Percentiles rank a stretch among this genome's conserved stretches.
phyloP scores from a whole-genome alignment of 1,140 invertebrate species.

The Harpegnathos saltator region DNA sequence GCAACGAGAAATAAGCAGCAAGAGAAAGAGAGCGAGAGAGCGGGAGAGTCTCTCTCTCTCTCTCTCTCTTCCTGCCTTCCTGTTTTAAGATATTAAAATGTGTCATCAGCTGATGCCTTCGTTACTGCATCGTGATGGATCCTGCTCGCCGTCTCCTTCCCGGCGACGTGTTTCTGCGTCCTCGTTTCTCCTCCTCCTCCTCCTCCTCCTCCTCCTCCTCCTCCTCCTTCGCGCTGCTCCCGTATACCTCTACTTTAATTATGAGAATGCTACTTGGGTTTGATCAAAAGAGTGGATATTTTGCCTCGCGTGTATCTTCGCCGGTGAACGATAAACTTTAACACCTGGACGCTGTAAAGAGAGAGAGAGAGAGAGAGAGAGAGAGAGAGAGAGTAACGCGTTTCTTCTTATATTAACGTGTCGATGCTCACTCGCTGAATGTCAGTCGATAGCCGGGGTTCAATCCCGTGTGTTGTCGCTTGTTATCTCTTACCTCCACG shows the following conservation, averaged over 20 bases:
- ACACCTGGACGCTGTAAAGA: not conserved
- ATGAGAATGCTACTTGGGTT: constrained; percentile 62
- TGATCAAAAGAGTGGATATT: constrained; percentile 15
- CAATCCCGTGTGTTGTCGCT: too few relatives aligned
- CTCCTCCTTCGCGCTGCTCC: not conserved
- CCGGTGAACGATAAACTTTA: constrained; percentile 1
- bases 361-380: too few relatives aligned
- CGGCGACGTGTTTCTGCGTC: constrained; percentile 31
- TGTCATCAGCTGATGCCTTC: constrained; percentile 84
- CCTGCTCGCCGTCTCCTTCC: constrained; percentile 36
- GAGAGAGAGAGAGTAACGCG: too few relatives aligned
- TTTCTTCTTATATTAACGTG: not conserved
- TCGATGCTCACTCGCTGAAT: too few relatives aligned
- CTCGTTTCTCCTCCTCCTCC: not conserved
- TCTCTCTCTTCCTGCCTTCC: constrained; percentile 63
- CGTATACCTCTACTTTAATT: constrained; percentile 69
- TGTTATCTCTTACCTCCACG: too few relatives aligned
- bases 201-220: not conserved
- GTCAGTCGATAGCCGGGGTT: too few relatives aligned
- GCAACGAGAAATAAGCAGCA: constrained; percentile 61
- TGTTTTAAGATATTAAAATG: constrained; percentile 85
- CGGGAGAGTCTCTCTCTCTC: too few relatives aligned
- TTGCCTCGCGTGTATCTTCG: not conserved
- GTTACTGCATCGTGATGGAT: constrained; percentile 80
- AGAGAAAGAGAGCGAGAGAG: too few relatives aligned